Base-by-base conservation (phyloP, 2,113 vertebrate genomes). In the Hemichromis elongatus region DNA sequence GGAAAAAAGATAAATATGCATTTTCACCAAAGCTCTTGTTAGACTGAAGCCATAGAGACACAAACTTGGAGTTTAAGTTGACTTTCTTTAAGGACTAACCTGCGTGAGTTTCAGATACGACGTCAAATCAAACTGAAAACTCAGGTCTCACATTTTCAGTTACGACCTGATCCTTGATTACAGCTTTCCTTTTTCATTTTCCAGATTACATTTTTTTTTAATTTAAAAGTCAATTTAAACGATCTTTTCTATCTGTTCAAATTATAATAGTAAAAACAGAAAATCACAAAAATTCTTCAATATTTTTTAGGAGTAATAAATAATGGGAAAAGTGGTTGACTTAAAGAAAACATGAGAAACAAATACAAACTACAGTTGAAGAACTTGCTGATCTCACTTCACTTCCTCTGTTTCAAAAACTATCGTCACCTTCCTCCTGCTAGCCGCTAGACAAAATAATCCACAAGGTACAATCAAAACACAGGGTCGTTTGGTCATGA, bases 381-480 rank as follows among this genome's bases (percentile, higher is more conserved):
- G 50, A 45, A 28, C 21, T 47, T 70, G 59, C 68, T 85, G 92
- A 88, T 80, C 59, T 84, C 83, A 5, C 55, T 86, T 83, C 52
- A 80, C 63, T 84, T 91, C 90, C 84, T 90, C 79, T 77, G 37
- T 81, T 86, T 79, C 77, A 56, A 50, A 9, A 82, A 80, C 87
- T 57, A 68, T 93, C 91, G 70, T 70, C 91, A 78, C 89, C 88
- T 81, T 11, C 4, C 88, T 5, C 57, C 91, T 54, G 63, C 73
- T 37, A 11, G 61, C 77, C 0, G 75, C 84, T 45, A 82, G 77
- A 88, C 93, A 86, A 90, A 89, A 93, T 83, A 93, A 85, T 80
- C 90, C 68, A 33, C 9, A 53, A 85, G 85, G 87, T 78, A 59
- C 79, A 90, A 90, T 75, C 89, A 84, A 47, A 90, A 92, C 92